Conservation (phyloP, 1,140 invertebrate genomes). For the Holcopasites calliopsidis region DNA sequence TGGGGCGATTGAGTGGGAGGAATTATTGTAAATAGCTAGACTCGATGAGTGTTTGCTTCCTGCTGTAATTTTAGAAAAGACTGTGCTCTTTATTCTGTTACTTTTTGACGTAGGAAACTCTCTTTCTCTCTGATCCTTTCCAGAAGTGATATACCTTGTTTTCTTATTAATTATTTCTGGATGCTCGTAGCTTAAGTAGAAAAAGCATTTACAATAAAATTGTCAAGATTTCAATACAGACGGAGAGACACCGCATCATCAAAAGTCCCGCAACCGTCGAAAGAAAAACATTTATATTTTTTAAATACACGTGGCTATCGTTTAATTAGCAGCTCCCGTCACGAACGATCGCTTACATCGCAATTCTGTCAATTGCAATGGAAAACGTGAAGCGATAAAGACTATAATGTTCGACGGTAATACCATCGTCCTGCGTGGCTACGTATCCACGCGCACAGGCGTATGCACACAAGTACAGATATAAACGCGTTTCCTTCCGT, state of each 20-base stretch:
- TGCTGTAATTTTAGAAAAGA: too few species aligned
- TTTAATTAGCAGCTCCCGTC: slow-evolving; percentile 16
- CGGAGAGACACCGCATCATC: too few species aligned
- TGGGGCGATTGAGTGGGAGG: too few species aligned
- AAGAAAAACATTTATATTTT: too few species aligned
- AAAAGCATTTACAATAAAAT: too few species aligned
- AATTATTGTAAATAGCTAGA: too few species aligned
- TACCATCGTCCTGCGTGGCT: neutral
- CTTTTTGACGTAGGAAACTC: slow-evolving; percentile 5
- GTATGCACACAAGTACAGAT: neutral
- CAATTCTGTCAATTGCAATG: too few species aligned
- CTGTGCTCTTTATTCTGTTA: slow-evolving; percentile 29
- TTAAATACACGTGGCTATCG: neutral
- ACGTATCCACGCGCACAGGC: neutral
- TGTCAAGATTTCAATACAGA: too few species aligned
- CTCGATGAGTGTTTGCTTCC: too few species aligned
- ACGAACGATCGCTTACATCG: slow-evolving; percentile 13
- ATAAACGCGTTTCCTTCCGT: slow-evolving; percentile 20
- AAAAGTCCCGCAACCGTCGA: too few species aligned
- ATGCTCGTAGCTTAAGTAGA: slow-evolving; percentile 21
- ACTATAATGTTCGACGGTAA: slow-evolving; percentile 18
- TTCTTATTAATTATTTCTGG: slow-evolving; percentile 54
- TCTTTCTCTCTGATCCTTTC: slow-evolving; percentile 17
- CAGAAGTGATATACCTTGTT: slow-evolving; percentile 27
- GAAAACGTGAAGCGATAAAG: slow-evolving; percentile 15